phyloP scores from a whole-genome alignment of 2,888 invertebrate species.

The Acanthosoma haemorrhoidale region DNA sequence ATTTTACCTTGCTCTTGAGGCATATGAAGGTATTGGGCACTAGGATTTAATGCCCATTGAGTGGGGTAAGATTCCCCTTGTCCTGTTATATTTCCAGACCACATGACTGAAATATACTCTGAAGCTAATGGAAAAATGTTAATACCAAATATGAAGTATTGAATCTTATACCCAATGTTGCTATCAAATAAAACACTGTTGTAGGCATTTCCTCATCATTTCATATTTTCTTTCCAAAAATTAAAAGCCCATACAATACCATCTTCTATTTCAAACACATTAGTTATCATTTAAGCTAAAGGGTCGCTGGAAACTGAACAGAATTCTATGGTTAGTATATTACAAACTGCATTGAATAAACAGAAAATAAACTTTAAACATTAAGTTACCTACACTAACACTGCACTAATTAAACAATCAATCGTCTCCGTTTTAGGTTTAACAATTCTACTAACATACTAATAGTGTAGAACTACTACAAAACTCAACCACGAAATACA shows the following conservation, averaged over 20 bases:
- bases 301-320: neutral
- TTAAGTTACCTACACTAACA: too few relatives aligned
- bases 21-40: slow-evolving; percentile 68
- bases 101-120: slow-evolving; percentile 34
- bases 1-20: slow-evolving; percentile 64
- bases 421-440: too few relatives aligned
- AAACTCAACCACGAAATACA: too few relatives aligned
- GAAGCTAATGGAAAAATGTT: neutral
- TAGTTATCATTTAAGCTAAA: neutral
- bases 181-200: neutral
- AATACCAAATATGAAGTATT: neutral
- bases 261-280: neutral
- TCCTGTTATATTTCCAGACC: slow-evolving; percentile 38
- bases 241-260: neutral
- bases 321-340: too few relatives aligned
- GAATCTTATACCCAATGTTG: neutral
- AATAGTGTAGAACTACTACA: too few relatives aligned
- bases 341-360: too few relatives aligned
- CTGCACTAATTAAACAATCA: too few relatives aligned
- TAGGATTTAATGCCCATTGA: slow-evolving; percentile 74
- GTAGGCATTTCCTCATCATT: neutral
- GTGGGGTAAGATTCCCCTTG: slow-evolving; percentile 37
- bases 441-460: too few relatives aligned
- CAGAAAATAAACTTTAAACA: too few relatives aligned
- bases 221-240: neutral